Percentiles rank a stretch among this genome's conserved stretches.
These are phyloP conservation scores for Macrosoma leucophasiata DNA, from an alignment of 2,888 invertebrate genomes.

Conservation along the genomic window DNA sequence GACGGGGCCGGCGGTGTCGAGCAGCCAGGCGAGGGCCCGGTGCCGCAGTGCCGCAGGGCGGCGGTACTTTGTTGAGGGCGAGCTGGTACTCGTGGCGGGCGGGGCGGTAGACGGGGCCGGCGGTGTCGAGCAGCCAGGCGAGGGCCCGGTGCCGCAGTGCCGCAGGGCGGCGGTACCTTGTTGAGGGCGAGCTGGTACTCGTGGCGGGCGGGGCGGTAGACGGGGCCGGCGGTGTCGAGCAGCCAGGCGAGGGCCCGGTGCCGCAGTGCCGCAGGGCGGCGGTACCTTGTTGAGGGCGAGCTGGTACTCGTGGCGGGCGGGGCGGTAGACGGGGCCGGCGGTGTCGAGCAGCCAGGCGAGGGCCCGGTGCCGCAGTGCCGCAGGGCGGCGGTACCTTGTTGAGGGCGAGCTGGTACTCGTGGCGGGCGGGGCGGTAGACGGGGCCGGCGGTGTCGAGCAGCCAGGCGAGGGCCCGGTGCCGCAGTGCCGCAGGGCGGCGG, in stretches of 20 bases:
- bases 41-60: conserved; percentile 81
- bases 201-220: conserved; percentile 81
- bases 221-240: conserved; percentile 84
- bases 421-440: conserved; percentile 81
- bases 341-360: conserved; percentile 92
- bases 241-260: conserved; percentile 92
- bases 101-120: conserved; percentile 83
- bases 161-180: conserved; percentile 67
- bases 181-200: conserved; percentile 87
- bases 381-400: conserved; percentile 76
- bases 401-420: conserved; percentile 84
- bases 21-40: conserved; percentile 92
- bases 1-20: conserved; percentile 84
- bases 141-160: conserved; percentile 90
- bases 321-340: conserved; percentile 83
- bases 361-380: conserved; percentile 87
- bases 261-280: conserved; percentile 77
- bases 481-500: conserved; percentile 72
- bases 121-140: conserved; percentile 91
- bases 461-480: conserved; percentile 92
- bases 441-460: conserved; percentile 87
- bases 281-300: conserved; percentile 84
- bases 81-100: conserved; percentile 80
- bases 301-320: conserved; percentile 82
- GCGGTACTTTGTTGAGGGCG: conserved; percentile 61